A percentile compares a stretch with the other conserved stretches of the same genome.
phyloP scores from a whole-genome alignment of 2,888 invertebrate species.

The Eudemis profundana region DNA sequence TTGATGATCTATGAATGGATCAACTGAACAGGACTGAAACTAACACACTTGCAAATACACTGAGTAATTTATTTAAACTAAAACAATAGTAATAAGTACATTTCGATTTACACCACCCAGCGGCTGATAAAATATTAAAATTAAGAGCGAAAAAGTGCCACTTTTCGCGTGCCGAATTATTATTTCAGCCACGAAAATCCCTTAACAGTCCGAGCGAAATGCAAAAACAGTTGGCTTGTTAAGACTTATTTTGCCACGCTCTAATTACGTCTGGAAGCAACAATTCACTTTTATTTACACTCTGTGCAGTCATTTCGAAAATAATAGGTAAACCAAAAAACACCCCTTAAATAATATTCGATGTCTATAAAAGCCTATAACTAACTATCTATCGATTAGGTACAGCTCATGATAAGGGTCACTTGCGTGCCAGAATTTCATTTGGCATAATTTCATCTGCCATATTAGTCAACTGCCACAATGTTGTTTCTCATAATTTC shows the following conservation, averaged over 20 bases:
- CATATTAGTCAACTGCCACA: too few relatives aligned
- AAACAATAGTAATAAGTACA: background rate
- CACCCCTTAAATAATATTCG: background rate
- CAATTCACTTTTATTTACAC: slow-evolving; percentile 17
- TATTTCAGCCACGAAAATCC: slow-evolving; percentile 33
- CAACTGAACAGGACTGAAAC: too few relatives aligned
- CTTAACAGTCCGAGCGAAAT: slow-evolving; percentile 22
- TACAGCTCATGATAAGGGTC: too few relatives aligned
- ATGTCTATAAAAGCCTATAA: background rate
- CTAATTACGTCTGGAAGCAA: slow-evolving; percentile 26
- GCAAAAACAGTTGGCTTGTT: slow-evolving; percentile 37
- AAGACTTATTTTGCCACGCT: slow-evolving; percentile 28
- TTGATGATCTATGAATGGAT: too few relatives aligned
- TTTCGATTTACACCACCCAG: background rate
- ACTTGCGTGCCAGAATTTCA: too few relatives aligned
- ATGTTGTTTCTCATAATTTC: too few relatives aligned
- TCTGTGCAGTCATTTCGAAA: background rate
- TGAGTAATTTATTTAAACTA: background rate
- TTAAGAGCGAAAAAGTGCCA: slow-evolving; percentile 6
- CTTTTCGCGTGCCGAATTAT: slow-evolving; percentile 21
- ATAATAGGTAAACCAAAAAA: background rate
- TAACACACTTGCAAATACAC: too few relatives aligned
- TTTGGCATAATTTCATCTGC: too few relatives aligned
- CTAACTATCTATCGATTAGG: too few relatives aligned
- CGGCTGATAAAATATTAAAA: background rate